Conservation (phyloP, 2,797 vertebrate species). For the Gila robusta region DNA sequence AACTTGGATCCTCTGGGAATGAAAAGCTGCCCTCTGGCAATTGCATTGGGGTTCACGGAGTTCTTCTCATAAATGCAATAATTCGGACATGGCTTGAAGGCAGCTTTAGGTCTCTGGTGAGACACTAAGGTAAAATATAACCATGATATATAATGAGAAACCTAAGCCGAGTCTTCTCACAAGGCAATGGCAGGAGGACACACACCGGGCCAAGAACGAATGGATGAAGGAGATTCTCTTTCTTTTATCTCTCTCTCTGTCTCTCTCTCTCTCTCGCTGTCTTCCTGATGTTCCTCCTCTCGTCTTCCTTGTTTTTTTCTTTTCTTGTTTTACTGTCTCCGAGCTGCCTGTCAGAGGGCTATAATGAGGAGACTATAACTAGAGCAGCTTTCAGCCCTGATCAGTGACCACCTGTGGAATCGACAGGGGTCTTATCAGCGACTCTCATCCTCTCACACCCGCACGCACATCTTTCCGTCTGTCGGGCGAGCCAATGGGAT, state of each 20-base stretch:
- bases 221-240: constrained; percentile 3
- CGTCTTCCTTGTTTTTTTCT: not conserved
- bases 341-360: constrained; percentile 6
- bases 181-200: constrained; percentile 31
- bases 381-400: constrained; percentile 6
- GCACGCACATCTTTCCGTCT: not conserved
- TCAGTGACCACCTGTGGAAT: constrained; percentile 42
- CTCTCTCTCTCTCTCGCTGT: not conserved
- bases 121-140: constrained; percentile 17
- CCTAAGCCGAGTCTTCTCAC: not conserved
- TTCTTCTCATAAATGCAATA: constrained; percentile 11
- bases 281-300: constrained; percentile 33
- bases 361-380: constrained; percentile 33
- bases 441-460: constrained; percentile 8
- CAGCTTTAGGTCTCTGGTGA: constrained; percentile 1
- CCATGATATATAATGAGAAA: constrained; percentile 37
- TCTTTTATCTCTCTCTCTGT: not conserved
- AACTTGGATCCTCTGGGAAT: not conserved
- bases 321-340: not conserved
- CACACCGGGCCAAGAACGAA: constrained; percentile 3
- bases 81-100: constrained; percentile 1
- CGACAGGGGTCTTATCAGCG: constrained; percentile 19
- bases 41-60: not conserved
- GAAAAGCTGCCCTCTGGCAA: not conserved
- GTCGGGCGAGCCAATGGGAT: not conserved